Base-by-base conservation (phyloP, 53 echinoderm and acorn worm species). In the Echinometra lucunter region DNA sequence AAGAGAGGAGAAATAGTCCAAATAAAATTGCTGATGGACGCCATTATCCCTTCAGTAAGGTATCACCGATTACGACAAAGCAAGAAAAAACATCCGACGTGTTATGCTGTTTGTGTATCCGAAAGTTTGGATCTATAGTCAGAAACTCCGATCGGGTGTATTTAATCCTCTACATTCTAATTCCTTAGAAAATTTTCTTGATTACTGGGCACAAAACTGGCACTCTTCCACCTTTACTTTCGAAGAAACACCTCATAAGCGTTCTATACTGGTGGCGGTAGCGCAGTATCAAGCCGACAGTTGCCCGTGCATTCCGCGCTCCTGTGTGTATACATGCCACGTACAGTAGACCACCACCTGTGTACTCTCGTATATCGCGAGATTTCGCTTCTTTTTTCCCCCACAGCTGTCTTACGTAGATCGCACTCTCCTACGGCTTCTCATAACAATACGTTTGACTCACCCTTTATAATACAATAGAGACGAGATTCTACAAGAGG, bases 361-460 rank as follows among this genome's bases (percentile, higher is more conserved):
- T 82, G 19, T 11, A 37, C 27, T 67, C 92, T 92, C 92, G 92
- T 37, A 37, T 21, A 44, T 49, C 37, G 78, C 92, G 92, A 92
- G 92, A 92, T 92, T 92, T 89, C 70, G 70, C 66, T 44, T 60
- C 63, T 3, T n/a, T 91, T 70, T 27, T 17, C 2, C 53, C 30
- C n/a, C 7, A 91, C n/a, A 70, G 92, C 92, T 92, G 92, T 92
- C 92, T 75, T 56, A 92, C 92, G 92, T 80, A 92, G 92, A 92
- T 92, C 45, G 70, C 90, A 60, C 45, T 45, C 66, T 38, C 25
- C 57, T 66, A 58, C 60, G 49, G 57, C 30, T 89, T 60, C 89
- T 37, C 37, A 58, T 17, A 89, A 89, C 89, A 89, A 89, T 38
- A 40, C 89, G 21, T 35, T 89, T 89, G 89, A 89, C 89, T 89